Conservation (phyloP, 2,113 vertebrate genomes). For the Nothobranchius furzeri region DNA sequence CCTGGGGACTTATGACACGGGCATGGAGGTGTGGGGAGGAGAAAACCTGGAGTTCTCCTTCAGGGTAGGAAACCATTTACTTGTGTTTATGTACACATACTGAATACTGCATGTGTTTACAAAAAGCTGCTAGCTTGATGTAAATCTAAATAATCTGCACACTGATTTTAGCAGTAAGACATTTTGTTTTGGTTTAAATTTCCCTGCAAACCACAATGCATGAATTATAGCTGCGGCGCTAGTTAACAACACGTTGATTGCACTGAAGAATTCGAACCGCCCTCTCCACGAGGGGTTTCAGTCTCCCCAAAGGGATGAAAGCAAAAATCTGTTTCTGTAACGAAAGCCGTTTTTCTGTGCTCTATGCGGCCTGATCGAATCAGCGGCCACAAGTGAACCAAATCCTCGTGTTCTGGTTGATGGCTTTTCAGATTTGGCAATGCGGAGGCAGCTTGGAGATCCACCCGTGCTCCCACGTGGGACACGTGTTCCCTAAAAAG, state of each 20-base stretch:
- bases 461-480: slow-evolving; percentile 97
- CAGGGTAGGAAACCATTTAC: slow-evolving; percentile 81
- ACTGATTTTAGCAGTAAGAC: slow-evolving; percentile 4
- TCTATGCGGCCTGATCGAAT: slow-evolving; percentile 40
- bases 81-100: no score
- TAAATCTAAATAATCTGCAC: neutral
- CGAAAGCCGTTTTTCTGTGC: slow-evolving; percentile 13
- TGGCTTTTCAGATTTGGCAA: slow-evolving; percentile 90
- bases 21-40: slow-evolving; percentile 99
- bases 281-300: slow-evolving; percentile 4
- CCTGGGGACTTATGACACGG: slow-evolving; percentile 96
- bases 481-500: slow-evolving; percentile 94
- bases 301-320: slow-evolving; percentile 19
- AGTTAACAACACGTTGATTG: slow-evolving; percentile 29
- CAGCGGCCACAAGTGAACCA: slow-evolving; percentile 26
- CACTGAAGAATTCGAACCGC: slow-evolving; percentile 34
- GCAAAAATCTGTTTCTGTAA: slow-evolving; percentile 16
- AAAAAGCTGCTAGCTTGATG: neutral
- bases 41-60: slow-evolving; percentile 99
- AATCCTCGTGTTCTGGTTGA: slow-evolving; percentile 31
- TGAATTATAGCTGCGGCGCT: slow-evolving; percentile 13
- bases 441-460: slow-evolving; percentile 94
- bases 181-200: slow-evolving; percentile 33
- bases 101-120: neutral
- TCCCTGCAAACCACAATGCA: slow-evolving; percentile 11